A percentile compares a stretch with the other conserved stretches of the same genome.
Evolutionary conservation across 2,888 invertebrate genomes (phyloP).

Genomic region (Hemistola chrysoprasaria): DNA sequence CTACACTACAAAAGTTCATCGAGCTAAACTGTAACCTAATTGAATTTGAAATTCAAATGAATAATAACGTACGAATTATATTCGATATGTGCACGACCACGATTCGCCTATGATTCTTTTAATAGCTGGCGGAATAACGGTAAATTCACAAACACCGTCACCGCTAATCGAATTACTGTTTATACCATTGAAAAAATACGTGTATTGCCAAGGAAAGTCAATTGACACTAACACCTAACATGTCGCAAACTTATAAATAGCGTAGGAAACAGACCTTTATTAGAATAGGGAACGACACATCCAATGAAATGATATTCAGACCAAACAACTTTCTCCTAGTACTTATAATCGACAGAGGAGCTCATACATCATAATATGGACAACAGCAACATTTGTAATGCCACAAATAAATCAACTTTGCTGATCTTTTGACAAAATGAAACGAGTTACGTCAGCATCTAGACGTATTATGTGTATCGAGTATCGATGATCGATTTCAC

Average conservation of each 20-base stretch:
- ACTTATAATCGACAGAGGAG: slow-evolving; percentile 14
- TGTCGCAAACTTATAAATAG: slow-evolving; percentile 1
- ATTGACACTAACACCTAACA: background rate
- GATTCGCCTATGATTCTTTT: slow-evolving; percentile 42
- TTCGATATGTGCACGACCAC: slow-evolving; percentile 47
- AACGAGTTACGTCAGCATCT: slow-evolving; percentile 54
- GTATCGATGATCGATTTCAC: slow-evolving; percentile 58
- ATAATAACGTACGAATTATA: slow-evolving; percentile 33
- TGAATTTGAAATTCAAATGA: slow-evolving; percentile 26
- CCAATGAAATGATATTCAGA: slow-evolving; percentile 9
- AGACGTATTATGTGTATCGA: slow-evolving; percentile 43
- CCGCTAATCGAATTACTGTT: slow-evolving; percentile 55
- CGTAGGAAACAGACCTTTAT: background rate
- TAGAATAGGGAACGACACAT: no score
- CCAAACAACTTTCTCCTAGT: slow-evolving; percentile 19
- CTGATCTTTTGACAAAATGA: slow-evolving; percentile 48
- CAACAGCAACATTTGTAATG: slow-evolving; percentile 49
- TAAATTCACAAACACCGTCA: slow-evolving; percentile 46
- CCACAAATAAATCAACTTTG: slow-evolving; percentile 50
- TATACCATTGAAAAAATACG: slow-evolving; percentile 31
- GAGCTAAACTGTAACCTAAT: slow-evolving; percentile 25
- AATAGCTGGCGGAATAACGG: slow-evolving; percentile 33
- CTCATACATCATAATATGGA: slow-evolving; percentile 32
- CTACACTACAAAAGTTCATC: slow-evolving; percentile 16
- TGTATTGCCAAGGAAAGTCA: slow-evolving; percentile 34